Base-by-base conservation (phyloP, 2,797 vertebrate species). In the Poeciliopsis paucimaculata region DNA sequence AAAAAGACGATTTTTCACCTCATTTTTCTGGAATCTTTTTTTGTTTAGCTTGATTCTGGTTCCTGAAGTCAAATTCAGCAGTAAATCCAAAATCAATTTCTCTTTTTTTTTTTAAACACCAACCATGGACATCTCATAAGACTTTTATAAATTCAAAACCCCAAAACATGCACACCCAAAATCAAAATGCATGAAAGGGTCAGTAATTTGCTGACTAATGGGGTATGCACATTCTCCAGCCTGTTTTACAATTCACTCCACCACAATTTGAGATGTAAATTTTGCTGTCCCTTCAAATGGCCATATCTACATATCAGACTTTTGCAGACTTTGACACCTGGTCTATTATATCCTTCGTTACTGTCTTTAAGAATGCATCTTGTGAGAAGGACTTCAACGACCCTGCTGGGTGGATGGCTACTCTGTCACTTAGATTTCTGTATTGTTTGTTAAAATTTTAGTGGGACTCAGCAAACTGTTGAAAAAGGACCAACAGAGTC, bases 1-100 rank as follows among this genome's bases (percentile, higher is more conserved):
- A 34, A 93, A 92, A 86, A 83, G 87, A 84, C 1, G 4, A 41
- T 43, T 41, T 41, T 41, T 41, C 39, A 41, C 39, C 39, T 41
- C 39, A 41, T 41, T 41, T 41, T 41, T 41, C 39, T 41, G 39
- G 39, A 41, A 41, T 41, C 39, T 41, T 9, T 41, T 41, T 41
- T 41, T 26, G 20, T 70, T 60, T 70, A 62, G 74, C 77, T 82
- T 62, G n/a, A 53, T 60, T 81, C 75, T 4, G 76, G 28, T 76
- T 72, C 70, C 26, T 83, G 76, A 12, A 60, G 73, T 31, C 39
- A 64, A 23, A 41, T 85, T 79, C 68, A 84, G 82, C 78, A 83
- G 71, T 41, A 82, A 87, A 82, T 82, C 76, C 72, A 9, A 13
- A 45, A 13, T 36, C 45, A 12, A 11, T 13, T 2, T 45, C 2